Conservation (phyloP, 2,113 vertebrate species). For the Myocastor coypus region DNA sequence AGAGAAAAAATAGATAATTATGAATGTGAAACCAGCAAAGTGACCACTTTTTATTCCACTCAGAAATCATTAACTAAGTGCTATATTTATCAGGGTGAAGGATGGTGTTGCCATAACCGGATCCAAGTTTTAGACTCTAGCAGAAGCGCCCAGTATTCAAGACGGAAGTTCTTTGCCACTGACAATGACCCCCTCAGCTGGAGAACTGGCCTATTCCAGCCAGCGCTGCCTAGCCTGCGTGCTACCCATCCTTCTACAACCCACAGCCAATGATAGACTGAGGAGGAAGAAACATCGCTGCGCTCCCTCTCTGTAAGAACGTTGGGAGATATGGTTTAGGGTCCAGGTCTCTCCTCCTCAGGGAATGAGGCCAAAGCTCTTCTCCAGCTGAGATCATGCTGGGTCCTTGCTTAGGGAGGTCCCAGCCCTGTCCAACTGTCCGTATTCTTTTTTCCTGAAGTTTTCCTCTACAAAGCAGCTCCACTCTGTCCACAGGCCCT, state of each 20-base stretch:
- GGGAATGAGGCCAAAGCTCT: neutral
- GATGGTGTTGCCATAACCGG: rapidly evolving
- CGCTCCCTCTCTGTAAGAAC: neutral
- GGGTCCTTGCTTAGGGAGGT: neutral
- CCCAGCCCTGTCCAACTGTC: neutral
- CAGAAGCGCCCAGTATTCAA: neutral
- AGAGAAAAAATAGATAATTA: neutral
- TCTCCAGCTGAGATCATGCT: neutral
- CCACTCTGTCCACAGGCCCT: neutral
- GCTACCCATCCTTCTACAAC: neutral
- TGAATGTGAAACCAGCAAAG: neutral
- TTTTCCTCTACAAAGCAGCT: neutral
- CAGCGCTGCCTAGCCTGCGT: neutral
- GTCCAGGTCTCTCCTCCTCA: neutral
- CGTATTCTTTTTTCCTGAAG: neutral
- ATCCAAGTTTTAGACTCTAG: too few relatives aligned
- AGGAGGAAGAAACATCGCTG: neutral
- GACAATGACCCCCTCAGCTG: neutral
- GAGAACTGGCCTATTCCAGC: neutral
- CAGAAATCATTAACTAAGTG: neutral
- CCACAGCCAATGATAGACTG: too few relatives aligned
- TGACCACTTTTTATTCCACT: neutral
- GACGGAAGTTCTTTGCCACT: neutral
- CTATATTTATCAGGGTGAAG: neutral
- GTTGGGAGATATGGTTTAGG: neutral